Evolutionary conservation across 2,888 invertebrate species (phyloP).

Genomic region (Patella pellucida): DNA sequence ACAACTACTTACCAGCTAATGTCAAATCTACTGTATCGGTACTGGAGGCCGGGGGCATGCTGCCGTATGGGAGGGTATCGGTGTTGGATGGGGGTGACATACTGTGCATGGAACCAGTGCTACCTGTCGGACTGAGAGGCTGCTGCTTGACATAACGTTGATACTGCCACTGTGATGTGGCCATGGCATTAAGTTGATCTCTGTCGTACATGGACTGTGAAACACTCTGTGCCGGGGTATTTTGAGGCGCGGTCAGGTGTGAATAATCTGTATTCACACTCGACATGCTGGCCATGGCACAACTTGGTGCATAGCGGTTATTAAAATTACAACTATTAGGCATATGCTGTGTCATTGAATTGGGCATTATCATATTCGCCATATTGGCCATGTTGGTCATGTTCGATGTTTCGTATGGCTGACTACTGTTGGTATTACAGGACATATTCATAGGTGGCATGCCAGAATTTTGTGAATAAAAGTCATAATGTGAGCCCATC

Average conservation of each 20-base stretch:
- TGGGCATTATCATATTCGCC: constrained; percentile 32
- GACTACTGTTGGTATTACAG: constrained; percentile 52
- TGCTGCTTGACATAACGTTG: constrained; percentile 61
- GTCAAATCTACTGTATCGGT: constrained; percentile 61
- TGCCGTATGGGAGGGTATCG: constrained; percentile 55
- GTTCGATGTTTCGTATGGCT: constrained; percentile 51
- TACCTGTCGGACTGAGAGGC: constrained; percentile 63
- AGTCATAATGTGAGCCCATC: constrained; percentile 60
- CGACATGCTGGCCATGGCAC: constrained; percentile 51
- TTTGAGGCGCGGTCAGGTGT: constrained; percentile 44
- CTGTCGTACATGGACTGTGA: constrained; percentile 44
- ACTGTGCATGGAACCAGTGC: constrained; percentile 65
- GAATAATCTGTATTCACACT: constrained; percentile 41
- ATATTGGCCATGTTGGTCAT: constrained; percentile 33
- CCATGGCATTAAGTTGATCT: constrained; percentile 41
- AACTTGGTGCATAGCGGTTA: constrained; percentile 54
- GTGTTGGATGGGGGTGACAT: constrained; percentile 64
- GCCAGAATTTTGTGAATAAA: constrained; percentile 52
- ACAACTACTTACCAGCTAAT: constrained; percentile 50
- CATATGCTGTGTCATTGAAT: constrained; percentile 40
- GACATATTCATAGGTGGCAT: constrained; percentile 59
- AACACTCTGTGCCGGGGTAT: constrained; percentile 29
- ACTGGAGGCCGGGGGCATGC: constrained; percentile 31
- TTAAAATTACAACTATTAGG: constrained; percentile 56
- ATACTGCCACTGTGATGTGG: constrained; percentile 33